These are phyloP conservation scores for Poecilia gillii DNA, from an alignment of 2,797 vertebrate species.

Conservation along the genomic window DNA sequence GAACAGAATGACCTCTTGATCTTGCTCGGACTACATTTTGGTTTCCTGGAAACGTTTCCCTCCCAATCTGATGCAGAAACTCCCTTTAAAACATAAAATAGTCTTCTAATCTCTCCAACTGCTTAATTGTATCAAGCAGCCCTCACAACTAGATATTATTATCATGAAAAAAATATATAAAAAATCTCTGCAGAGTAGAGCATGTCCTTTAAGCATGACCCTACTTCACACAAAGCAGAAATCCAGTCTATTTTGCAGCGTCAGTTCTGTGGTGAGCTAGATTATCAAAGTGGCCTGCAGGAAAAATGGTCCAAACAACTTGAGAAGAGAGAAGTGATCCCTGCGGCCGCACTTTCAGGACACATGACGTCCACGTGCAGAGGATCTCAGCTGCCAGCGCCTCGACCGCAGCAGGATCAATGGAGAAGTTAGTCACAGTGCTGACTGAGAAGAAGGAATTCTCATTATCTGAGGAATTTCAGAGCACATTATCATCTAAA, in stretches of 20 bases:
- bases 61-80: constrained; percentile 31
- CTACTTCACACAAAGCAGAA: not conserved
- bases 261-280: not conserved
- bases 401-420: constrained; percentile 25
- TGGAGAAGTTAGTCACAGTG: constrained; percentile 15
- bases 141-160: not conserved
- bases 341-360: constrained; percentile 45
- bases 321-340: constrained; percentile 57
- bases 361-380: constrained; percentile 59
- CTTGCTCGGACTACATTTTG: constrained; percentile 28
- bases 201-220: not conserved
- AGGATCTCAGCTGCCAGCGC: constrained; percentile 45
- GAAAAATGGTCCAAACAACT: constrained; percentile 31
- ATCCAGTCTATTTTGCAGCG: not conserved
- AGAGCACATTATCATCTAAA: constrained; percentile 9
- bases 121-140: constrained; percentile 8
- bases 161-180: not conserved
- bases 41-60: constrained; percentile 56
- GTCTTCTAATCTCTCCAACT: constrained; percentile 4
- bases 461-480: constrained; percentile 20
- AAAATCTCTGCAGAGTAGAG: not conserved
- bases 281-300: constrained; percentile 1
- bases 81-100: constrained; percentile 7
- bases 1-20: constrained; percentile 44
- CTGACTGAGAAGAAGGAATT: constrained; percentile 22